Evolutionary conservation across 2,113 vertebrate species (phyloP).

Genomic region (Delphinapterus leucas): DNA sequence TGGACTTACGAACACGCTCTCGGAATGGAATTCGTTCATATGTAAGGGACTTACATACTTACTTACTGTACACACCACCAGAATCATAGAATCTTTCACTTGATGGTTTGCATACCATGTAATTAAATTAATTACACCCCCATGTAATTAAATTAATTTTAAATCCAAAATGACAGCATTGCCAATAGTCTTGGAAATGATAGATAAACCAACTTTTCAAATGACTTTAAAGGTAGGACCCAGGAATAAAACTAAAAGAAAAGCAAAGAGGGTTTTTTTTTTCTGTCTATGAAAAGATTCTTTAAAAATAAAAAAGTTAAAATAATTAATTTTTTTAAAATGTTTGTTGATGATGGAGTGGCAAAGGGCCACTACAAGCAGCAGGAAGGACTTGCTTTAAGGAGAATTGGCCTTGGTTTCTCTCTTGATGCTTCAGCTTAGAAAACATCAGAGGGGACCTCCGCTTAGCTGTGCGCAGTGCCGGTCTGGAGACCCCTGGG

Average conservation of each 20-base stretch:
- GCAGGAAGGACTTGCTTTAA: background rate
- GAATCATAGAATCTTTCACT: background rate
- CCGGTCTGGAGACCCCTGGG: background rate
- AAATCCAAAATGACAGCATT: conserved; percentile 6
- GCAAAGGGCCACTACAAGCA: background rate
- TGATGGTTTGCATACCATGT: background rate
- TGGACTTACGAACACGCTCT: too few relatives aligned
- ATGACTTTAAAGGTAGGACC: background rate
- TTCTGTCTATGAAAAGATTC: background rate
- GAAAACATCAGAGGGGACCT: conserved; percentile 44
- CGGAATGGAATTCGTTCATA: too few relatives aligned
- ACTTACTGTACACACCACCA: background rate
- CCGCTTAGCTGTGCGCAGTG: background rate
- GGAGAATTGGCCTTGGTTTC: background rate
- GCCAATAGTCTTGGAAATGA: background rate
- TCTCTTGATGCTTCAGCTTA: conserved; percentile 26
- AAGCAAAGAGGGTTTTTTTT: background rate
- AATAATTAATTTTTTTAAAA: background rate
- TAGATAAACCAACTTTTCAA: background rate
- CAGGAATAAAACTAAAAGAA: background rate
- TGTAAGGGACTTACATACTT: too few relatives aligned
- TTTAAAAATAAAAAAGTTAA: background rate
- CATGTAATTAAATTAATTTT: background rate
- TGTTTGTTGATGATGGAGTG: background rate
- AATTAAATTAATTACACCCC: background rate